These are phyloP conservation scores for Lasius fuliginosus DNA, from an alignment of 2,888 invertebrate species.

Conservation along the genomic window DNA sequence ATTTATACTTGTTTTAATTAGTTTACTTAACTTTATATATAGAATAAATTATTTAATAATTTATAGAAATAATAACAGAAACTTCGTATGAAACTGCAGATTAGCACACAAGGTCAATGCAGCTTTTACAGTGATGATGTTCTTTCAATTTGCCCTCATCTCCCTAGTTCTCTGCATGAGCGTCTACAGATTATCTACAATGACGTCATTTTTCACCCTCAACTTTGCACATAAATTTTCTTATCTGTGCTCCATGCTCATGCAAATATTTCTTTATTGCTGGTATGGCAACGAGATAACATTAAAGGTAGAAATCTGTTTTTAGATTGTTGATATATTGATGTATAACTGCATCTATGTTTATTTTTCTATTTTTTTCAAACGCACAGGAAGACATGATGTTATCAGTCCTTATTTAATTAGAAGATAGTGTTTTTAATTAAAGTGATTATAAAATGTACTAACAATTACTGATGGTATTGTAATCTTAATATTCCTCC, in stretches of 20 bases:
- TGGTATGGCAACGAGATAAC: constrained; percentile 62
- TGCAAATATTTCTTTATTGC: constrained; percentile 58
- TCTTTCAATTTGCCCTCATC: constrained; percentile 44
- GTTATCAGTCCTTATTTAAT: not conserved
- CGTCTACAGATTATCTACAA: constrained; percentile 36
- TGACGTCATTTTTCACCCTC: not conserved
- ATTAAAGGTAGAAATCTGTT: constrained; percentile 51
- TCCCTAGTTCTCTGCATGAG: constrained; percentile 42
- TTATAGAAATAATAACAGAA: not conserved
- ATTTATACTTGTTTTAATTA: not conserved
- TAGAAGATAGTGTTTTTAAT: not conserved
- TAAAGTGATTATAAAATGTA: not conserved
- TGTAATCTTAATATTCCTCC: not conserved
- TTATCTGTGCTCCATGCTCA: constrained; percentile 54
- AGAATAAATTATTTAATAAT: not conserved
- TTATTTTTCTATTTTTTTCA: not conserved
- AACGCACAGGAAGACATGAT: not conserved
- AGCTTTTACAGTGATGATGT: constrained; percentile 32
- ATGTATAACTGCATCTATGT: not conserved
- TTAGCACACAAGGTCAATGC: constrained; percentile 11
- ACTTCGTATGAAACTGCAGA: not conserved
- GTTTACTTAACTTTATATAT: not conserved
- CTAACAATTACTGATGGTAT: not conserved
- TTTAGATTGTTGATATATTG: not conserved
- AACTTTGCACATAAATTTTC: not conserved